These are phyloP conservation scores for Percopsis transmontana DNA, from an alignment of 2,113 vertebrate species.

Conservation along the genomic window DNA sequence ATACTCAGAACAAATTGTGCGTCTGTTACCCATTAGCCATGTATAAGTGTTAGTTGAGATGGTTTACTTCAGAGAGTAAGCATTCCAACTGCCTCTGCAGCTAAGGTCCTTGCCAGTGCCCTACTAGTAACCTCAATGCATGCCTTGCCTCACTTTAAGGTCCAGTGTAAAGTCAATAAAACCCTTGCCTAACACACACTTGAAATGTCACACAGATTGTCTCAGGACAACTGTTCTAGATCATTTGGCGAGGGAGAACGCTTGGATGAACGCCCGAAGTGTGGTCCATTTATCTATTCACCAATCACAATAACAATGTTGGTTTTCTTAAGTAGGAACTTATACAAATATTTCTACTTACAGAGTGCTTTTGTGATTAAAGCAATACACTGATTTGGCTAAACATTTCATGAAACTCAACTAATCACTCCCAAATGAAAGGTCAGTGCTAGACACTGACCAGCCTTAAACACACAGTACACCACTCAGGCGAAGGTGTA, in stretches of 20 bases:
- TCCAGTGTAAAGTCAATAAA: constrained; percentile 37
- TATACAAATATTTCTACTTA: constrained; percentile 37
- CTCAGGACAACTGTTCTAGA: constrained; percentile 34
- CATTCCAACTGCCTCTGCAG: constrained; percentile 31
- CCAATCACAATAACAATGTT: constrained; percentile 18
- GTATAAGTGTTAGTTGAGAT: constrained; percentile 57
- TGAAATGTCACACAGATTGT: constrained; percentile 40
- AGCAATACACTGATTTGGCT: constrained; percentile 35
- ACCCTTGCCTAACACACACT: constrained; percentile 41
- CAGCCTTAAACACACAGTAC: constrained; percentile 39
- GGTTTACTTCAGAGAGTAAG: constrained; percentile 60
- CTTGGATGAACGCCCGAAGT: constrained; percentile 38
- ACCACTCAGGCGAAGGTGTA: constrained; percentile 42
- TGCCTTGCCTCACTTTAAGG: constrained; percentile 10
- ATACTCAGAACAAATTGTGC: constrained; percentile 56
- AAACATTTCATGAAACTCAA: constrained; percentile 34
- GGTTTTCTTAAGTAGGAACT: constrained; percentile 36
- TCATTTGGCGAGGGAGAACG: constrained; percentile 18
- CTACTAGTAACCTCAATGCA: constrained; percentile 32
- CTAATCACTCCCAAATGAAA: constrained; percentile 25
- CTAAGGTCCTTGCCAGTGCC: constrained; percentile 28
- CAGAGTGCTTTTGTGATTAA: constrained; percentile 19
- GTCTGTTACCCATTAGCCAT: constrained; percentile 68
- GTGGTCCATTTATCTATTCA: constrained; percentile 18
- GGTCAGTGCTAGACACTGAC: constrained; percentile 31